Conservation (phyloP, 2,113 vertebrate species). For the Perca schrenkii region DNA sequence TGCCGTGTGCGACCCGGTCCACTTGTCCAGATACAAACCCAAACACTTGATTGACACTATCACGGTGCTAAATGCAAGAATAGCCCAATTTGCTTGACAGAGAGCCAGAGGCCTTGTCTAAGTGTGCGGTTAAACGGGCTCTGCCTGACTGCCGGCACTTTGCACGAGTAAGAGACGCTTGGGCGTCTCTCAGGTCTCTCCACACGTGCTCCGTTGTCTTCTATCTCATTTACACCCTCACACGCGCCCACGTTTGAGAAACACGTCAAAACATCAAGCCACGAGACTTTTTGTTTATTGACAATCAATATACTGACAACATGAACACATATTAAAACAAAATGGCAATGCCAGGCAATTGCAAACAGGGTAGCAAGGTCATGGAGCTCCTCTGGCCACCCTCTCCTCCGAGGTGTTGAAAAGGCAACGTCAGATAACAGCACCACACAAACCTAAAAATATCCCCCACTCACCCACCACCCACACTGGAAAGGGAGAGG, state of each 20-base stretch:
- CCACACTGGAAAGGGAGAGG: constrained; percentile 69
- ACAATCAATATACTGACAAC: constrained; percentile 11
- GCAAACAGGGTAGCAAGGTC: constrained; percentile 81
- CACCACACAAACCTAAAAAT: constrained; percentile 84
- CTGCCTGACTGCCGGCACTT: constrained; percentile 78
- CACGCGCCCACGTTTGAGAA: constrained; percentile 23
- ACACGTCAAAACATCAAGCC: not conserved
- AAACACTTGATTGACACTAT: constrained; percentile 75
- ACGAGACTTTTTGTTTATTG: constrained; percentile 46
- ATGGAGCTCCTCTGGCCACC: constrained; percentile 77
- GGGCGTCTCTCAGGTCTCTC: constrained; percentile 76
- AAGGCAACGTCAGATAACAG: constrained; percentile 87
- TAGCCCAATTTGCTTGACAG: constrained; percentile 80
- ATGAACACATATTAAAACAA: constrained; percentile 23
- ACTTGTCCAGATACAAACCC: constrained; percentile 59
- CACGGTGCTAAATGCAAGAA: constrained; percentile 75
- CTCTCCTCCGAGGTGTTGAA: constrained; percentile 83
- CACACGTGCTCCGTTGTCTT: constrained; percentile 51
- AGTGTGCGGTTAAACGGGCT: constrained; percentile 68
- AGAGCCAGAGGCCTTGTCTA: constrained; percentile 60
- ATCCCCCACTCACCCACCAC: constrained; percentile 71
- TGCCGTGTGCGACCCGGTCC: not conserved
- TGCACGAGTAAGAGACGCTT: constrained; percentile 78
- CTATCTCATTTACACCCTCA: constrained; percentile 1
- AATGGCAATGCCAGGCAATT: constrained; percentile 48